Evolutionary conservation across 2,888 invertebrate genomes (phyloP), one percentile per base, ranked within the genome.

Genomic region (Dolomedes plantarius): DNA sequence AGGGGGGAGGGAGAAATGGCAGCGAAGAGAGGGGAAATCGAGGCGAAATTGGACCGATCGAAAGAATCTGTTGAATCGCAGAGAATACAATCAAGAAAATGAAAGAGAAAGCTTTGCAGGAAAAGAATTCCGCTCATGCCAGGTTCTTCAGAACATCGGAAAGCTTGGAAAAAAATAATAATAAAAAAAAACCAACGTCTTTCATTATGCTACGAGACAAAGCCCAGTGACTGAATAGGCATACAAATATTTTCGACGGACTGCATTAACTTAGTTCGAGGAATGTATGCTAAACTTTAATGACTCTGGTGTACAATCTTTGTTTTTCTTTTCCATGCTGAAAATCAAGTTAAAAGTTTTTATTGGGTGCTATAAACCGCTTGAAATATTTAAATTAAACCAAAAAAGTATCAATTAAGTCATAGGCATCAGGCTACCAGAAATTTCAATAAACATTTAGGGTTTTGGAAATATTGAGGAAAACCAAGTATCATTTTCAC

Each of bases 51-150:
- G 85, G 85, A 41, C 67, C 77, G 77, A 85, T 78, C 78, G 73
- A 69, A 78, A 85, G 85, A 85, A 85, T 85, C 85, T 85, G 85
- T 85, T 85, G 78, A 85, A 78, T 85, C 82, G 71, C 82, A 77
- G 76, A 72, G 82, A 76, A 76, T 76, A 83, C 82, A 83, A 83
- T 83, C 82, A 83, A 83, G 82, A 64, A 72, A 83, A 83, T 83
- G 82, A 83, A 81, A 79, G 79, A 73, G 79, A 79, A 80, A 73
- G 80, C 39, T 72, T 68, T 36, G 19, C 50, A 74, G 19, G 29
- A 39, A 81, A 75, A 83, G 82, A 83, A 83, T 76, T 41, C 82
- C 82, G 32, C 39, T 64, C 71, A 75, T 32, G 62, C 69, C 39
- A 41, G 74, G 67, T 64, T 69, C 75, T 36, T 68, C 28, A 32